phyloP scores from a whole-genome alignment of 1,140 invertebrate genomes.

The Papilio polyxenes region DNA sequence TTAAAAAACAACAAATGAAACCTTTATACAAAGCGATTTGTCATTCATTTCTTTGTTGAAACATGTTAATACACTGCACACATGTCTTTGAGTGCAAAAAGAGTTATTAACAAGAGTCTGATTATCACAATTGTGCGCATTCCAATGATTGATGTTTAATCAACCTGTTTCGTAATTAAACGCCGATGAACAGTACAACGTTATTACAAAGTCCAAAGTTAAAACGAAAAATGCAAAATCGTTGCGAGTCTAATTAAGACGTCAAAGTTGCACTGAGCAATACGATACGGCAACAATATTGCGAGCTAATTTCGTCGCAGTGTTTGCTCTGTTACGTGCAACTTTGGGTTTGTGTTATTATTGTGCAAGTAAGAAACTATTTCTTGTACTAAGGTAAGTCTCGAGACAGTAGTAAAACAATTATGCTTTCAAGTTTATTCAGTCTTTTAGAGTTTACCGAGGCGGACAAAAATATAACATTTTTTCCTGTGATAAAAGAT shows the following conservation, averaged over 20 bases:
- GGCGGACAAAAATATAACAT: neutral
- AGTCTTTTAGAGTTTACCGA: neutral
- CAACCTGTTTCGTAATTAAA: slow-evolving; percentile 8
- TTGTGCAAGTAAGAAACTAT: neutral
- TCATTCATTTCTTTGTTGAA: slow-evolving; percentile 16
- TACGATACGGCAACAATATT: slow-evolving; percentile 30
- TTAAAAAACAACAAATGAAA: neutral
- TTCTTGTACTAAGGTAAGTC: neutral
- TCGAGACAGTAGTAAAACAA: slow-evolving; percentile 12
- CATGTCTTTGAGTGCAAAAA: slow-evolving; percentile 13
- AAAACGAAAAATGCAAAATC: slow-evolving; percentile 27
- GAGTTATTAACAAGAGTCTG: neutral
- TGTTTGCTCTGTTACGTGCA: neutral
- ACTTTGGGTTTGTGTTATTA: slow-evolving; percentile 18
- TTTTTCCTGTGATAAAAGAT: neutral
- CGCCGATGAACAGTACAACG: neutral
- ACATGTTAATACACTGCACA: neutral
- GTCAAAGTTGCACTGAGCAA: slow-evolving; percentile 30
- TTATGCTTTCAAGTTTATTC: neutral
- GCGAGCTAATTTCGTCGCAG: slow-evolving; percentile 26
- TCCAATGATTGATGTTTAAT: slow-evolving; percentile 37
- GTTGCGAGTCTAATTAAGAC: slow-evolving; percentile 15
- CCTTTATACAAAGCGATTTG: neutral
- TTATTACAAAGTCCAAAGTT: neutral
- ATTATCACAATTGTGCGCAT: neutral